Conservation (phyloP, 2,113 vertebrate genomes). For the Cervus canadensis region DNA sequence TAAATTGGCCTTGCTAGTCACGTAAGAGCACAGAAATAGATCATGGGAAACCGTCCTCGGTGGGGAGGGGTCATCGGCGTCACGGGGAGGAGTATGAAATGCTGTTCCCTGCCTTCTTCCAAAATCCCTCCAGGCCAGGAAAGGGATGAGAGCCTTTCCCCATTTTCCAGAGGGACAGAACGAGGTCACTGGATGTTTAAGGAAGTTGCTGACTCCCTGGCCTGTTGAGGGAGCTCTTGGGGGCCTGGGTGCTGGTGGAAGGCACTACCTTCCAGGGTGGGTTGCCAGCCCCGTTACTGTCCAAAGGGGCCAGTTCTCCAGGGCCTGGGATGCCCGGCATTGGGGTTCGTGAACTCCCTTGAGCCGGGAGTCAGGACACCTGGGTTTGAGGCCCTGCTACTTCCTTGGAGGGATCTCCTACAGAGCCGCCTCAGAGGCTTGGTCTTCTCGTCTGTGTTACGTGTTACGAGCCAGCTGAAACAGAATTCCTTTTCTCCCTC, state of each 20-base stretch:
- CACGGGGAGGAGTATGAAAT: neutral
- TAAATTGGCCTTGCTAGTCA: slow-evolving; percentile 10
- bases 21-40: slow-evolving; percentile 66
- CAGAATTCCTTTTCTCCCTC: neutral
- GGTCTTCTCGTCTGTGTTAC: neutral
- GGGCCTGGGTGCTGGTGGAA: neutral
- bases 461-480: neutral
- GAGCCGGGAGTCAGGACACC: neutral
- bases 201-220: neutral
- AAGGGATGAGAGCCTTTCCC: neutral
- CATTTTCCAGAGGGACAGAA: neutral
- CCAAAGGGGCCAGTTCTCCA: neutral
- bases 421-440: neutral
- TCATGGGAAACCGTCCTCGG: slow-evolving; percentile 41
- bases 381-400: neutral
- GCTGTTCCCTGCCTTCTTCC: neutral
- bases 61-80: slow-evolving; percentile 43
- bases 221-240: neutral
- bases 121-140: neutral
- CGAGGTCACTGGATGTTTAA: neutral
- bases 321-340: fast-evolving
- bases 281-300: neutral
- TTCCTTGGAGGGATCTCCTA: neutral
- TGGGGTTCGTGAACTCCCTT: neutral
- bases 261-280: neutral